Conservation (phyloP, 2,113 vertebrate genomes). For the Paracanthobrama guichenoti region DNA sequence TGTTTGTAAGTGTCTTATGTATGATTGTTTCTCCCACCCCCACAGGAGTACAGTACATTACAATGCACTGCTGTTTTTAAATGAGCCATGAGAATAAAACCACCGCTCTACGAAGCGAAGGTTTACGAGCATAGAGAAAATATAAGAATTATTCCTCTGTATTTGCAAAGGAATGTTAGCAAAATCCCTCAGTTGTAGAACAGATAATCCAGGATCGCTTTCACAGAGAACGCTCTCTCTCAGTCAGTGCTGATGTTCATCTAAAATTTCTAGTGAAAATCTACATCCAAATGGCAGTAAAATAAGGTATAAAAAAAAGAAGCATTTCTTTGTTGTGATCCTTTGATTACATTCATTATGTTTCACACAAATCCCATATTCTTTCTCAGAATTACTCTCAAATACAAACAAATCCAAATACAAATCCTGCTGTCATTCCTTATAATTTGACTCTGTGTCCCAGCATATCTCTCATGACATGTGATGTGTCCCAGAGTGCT, state of each 20-base stretch:
- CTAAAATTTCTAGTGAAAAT: neutral
- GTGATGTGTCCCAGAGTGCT: neutral
- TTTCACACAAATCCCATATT: neutral
- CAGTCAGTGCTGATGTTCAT: conserved; percentile 26
- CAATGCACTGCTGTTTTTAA: conserved; percentile 15
- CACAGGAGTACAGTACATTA: conserved; percentile 28
- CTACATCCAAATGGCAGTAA: neutral
- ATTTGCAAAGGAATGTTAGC: conserved; percentile 45
- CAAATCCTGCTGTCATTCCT: conserved; percentile 4
- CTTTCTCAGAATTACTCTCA: neutral
- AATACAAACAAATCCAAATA: neutral
- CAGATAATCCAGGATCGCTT: conserved; percentile 43
- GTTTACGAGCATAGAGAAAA: conserved; percentile 26
- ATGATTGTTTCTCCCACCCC: neutral
- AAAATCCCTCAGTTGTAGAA: conserved; percentile 39
- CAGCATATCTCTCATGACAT: conserved; percentile 16
- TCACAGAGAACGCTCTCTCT: conserved; percentile 1
- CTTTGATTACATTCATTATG: neutral
- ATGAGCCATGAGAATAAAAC: conserved; percentile 11
- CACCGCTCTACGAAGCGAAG: neutral
- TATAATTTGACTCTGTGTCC: neutral
- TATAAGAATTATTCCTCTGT: conserved; percentile 35
- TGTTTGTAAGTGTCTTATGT: neutral
- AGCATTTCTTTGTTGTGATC: neutral
- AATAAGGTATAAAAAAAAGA: neutral